phyloP scores from a whole-genome alignment of 2,797 vertebrate species.

The Denticeps clupeoides region DNA sequence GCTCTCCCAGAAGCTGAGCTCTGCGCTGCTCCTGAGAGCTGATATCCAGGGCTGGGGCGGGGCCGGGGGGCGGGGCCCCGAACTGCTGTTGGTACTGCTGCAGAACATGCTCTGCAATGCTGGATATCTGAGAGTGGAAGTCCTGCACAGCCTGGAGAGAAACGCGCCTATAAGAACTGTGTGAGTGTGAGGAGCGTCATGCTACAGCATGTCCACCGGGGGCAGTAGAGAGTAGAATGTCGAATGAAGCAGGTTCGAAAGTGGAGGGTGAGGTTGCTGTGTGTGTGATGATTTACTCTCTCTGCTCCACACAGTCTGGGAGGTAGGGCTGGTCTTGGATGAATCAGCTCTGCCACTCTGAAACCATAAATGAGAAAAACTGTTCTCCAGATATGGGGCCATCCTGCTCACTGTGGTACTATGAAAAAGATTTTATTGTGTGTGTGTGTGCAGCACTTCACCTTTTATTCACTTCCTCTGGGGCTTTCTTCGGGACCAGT shows the following conservation, averaged over 20 bases:
- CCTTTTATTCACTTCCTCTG: constrained; percentile 70
- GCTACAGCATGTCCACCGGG: too few species aligned
- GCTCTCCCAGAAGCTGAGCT: constrained; percentile 67
- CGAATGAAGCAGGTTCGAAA: neutral
- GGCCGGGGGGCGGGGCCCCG: constrained; percentile 37
- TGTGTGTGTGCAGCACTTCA: neutral
- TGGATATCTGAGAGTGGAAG: constrained; percentile 67
- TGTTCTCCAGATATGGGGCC: too few species aligned
- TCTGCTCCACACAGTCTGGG: constrained; percentile 58
- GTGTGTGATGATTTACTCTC: constrained; percentile 49
- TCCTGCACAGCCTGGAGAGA: constrained; percentile 66
- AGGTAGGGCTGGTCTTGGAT: constrained; percentile 52
- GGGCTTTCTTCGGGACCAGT: constrained; percentile 66
- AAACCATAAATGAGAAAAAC: too few species aligned
- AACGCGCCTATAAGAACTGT: neutral
- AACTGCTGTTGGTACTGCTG: constrained; percentile 71
- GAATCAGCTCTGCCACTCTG: constrained; percentile 79
- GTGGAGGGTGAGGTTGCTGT: neutral
- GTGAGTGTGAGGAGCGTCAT: neutral
- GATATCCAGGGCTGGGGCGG: constrained; percentile 29
- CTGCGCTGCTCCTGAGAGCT: constrained; percentile 64
- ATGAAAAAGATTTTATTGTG: neutral
- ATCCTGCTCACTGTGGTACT: neutral
- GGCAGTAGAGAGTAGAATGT: too few species aligned
- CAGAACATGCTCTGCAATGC: constrained; percentile 58